Base-by-base conservation (phyloP, 2,888 invertebrate species). In the Rotaria magnacalcarata region DNA sequence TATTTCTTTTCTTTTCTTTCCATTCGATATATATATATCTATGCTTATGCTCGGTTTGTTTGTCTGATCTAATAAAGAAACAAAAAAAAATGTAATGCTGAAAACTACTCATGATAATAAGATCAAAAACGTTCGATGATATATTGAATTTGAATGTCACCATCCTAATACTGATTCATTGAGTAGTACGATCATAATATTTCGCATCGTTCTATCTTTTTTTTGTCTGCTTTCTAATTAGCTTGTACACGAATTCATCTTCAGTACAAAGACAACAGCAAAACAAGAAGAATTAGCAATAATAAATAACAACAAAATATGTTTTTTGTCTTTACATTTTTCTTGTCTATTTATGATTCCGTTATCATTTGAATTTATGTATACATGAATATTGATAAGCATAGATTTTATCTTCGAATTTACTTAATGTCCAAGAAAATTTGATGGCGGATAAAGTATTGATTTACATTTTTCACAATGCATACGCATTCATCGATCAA, bases 1-100 rank as follows among this genome's bases (percentile, higher is more conserved):
- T 67, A 67, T 67, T 34, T 67, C 14, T 67, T 34, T 67, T 34
- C 34, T 67, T 60, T 6, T 34, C 67, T 34, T 27, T 67, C 27
- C 16, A 16, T 67, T 67, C 67, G 67, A 34, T 67, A 67, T 67
- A 34, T 67, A 67, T 67, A 54, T 54, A 67, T 67, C 67, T 67
- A n/a, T 67, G 67, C 16, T 67, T 67, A 67, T 67, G 67, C 67
- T 67, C 67, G 67, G 67, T 67, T 67, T 67, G 67, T 67, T 67
- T 67, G 67, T 67, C n/a, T 67, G 67, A 67, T 67, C 67, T 67
- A 67, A 67, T 67, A 67, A 67, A 67, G 67, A 67, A 67, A 67
- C 27, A 67, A 27, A 67, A 67, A 67, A 67, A 67, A 34, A 67
- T 27, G 67, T 67, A 27, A 67, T 16, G 34, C n/a, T 14, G 16